These are phyloP conservation scores for Xenopus tropicalis DNA, from an alignment of 2,113 vertebrate genomes.

Conservation along the genomic window DNA sequence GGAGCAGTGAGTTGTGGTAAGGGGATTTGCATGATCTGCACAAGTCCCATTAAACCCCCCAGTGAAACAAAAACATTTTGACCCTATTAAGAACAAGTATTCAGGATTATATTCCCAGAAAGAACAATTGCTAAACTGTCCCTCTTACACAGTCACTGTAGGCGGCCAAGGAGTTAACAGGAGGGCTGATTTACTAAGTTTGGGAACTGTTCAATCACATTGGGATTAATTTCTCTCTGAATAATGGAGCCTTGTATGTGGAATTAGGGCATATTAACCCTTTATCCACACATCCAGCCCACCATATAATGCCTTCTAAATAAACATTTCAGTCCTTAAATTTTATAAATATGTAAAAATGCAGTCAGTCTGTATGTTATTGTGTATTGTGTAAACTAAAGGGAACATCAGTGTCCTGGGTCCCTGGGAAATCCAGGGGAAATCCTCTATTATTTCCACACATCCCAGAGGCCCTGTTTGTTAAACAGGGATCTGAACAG, in stretches of 20 bases:
- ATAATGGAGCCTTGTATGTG: constrained; percentile 25
- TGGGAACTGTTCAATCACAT: constrained; percentile 19
- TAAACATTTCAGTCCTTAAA: neutral
- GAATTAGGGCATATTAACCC: constrained; percentile 17
- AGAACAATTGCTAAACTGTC: neutral
- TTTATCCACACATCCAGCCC: neutral
- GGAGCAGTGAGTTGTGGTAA: neutral
- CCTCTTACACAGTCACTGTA: neutral
- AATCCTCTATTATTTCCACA: too few species aligned
- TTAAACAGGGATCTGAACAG: too few species aligned
- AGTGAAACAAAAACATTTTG: constrained; percentile 1
- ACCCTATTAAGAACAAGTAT: neutral
- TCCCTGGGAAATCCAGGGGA: too few species aligned
- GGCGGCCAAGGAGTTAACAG: neutral
- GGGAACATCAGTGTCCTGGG: too few species aligned
- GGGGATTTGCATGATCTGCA: neutral
- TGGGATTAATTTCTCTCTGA: constrained; percentile 19
- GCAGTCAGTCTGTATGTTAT: neutral
- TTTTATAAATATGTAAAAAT: neutral
- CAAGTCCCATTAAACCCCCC: neutral
- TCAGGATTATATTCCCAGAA: constrained; percentile 2
- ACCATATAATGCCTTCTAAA: neutral
- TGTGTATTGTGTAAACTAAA: neutral
- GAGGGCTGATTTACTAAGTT: neutral
- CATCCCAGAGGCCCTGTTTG: too few species aligned